Conservation (phyloP, 2,113 vertebrate species). For the Hippocampus guttulatus region DNA sequence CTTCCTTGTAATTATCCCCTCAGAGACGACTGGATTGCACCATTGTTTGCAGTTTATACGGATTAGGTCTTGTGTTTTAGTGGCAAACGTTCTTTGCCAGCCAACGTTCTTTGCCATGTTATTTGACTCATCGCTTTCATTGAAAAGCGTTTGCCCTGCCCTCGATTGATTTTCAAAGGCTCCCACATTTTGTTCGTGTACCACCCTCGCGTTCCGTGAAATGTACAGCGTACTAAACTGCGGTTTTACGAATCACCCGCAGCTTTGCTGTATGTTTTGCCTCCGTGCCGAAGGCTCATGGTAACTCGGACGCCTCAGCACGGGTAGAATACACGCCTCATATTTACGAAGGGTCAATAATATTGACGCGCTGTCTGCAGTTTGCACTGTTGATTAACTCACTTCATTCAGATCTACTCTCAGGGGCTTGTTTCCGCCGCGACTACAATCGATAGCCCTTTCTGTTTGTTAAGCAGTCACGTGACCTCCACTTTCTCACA, state of each 20-base stretch:
- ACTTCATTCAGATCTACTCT: conserved; percentile 59
- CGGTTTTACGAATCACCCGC: not conserved
- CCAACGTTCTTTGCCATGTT: too few species aligned
- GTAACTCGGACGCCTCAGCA: conserved; percentile 46
- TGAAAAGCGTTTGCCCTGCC: not conserved
- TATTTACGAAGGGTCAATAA: conserved; percentile 67
- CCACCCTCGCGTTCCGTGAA: not conserved
- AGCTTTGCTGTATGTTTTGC: conserved; percentile 8
- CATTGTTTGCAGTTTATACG: not conserved
- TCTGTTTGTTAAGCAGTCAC: conserved; percentile 57
- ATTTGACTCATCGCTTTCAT: not conserved
- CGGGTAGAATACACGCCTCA: conserved; percentile 54
- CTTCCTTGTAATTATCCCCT: not conserved
- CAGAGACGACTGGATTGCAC: too few species aligned
- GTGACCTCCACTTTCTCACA: conserved; percentile 49
- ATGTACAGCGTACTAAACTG: not conserved
- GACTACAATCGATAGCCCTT: conserved; percentile 43
- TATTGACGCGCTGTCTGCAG: conserved; percentile 59
- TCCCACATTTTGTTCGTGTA: not conserved
- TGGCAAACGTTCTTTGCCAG: not conserved
- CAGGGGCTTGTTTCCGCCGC: conserved; percentile 49
- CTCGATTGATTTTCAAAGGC: not conserved
- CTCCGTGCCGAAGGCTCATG: conserved; percentile 28
- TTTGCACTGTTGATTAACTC: conserved; percentile 69
- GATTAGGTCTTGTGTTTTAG: not conserved